Evolutionary conservation across 1,140 invertebrate species (phyloP), one percentile per base, ranked within the genome.

Genomic region (Caenorhabditis brenneri): DNA sequence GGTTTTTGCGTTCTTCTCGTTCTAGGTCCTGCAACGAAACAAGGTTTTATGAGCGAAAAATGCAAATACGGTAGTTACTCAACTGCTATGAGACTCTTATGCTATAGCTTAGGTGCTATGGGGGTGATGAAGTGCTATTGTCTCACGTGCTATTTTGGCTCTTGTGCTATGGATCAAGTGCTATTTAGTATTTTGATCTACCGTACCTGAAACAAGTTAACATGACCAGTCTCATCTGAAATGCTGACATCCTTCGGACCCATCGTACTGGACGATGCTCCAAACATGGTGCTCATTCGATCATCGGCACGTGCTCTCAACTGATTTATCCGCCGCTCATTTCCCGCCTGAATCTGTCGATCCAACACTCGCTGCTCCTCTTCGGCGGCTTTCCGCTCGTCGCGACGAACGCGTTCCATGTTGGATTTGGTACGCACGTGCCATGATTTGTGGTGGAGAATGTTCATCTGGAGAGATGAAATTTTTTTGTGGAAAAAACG

Each of bases 381-480:
- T 92, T 95, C 95, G 27, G 94, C 95, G 39, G 97, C 97, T 91
- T 96, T 94, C 33, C 95, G 95, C 93, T 99, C 96, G 93, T 99
- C 97, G 89, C 94, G 93, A 74, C 96, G 93, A 27, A 99, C 97
- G 86, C 96, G 92, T n/a, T 96, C 96, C 90, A 99, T 98, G 92
- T 99, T 99, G 85, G 97, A 95, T 92, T 96, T 98, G 0, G 95
- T 99, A 46, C 97, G 94, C 39, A 99, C 97, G 94, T 99, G 97
- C 97, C 97, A 99, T 91, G 96, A 97, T 87, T 92, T 92, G 55
- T 92, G 91, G 9, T 91, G 91, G 31, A 92, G 86, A 87, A 92
- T 92, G 88, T 92, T 92, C 92, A 92, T 92, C 60, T 74, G 36
- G 9, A 83, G n/a, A n/a, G n/a, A n/a, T n/a, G n/a, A n/a, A n/a